Evolutionary conservation across 2,113 vertebrate species (phyloP), one percentile per base, ranked within the genome.

Genomic region (Calonectris borealis): DNA sequence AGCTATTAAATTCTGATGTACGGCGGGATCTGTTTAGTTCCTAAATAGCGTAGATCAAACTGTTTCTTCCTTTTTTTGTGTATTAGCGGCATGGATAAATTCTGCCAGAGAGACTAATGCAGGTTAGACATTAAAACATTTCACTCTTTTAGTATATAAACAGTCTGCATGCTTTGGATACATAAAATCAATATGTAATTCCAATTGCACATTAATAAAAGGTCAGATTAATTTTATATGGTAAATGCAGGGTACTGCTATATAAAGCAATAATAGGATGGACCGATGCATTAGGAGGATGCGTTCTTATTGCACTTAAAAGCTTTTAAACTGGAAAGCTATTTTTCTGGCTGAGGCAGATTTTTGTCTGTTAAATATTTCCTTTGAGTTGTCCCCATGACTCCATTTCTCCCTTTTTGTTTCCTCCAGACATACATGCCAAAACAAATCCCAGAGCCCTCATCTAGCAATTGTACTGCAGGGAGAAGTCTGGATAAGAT

Each of bases 301-400:
- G 40, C 6, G 1, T 83, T 89, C 46, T 84, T 85, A 71, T 19
- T 91, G 54, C 24, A 24, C 38, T 58, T 93, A 69, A 72, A 85
- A 94, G 49, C 81, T 94, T 94, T 83, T 79, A 88, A 84, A 86
- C 19, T 65, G 36, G 72, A 92, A 91, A 58, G 21, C 40, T 73
- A 5, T 87, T 87, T 82, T 92, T 85, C 54, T 85, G 12, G 6
- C 52, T 65, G 77, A 80, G 44, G 54, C 78, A 69, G 73, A 69
- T 61, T 94, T 91, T 65, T 90, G 54, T 57, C 82, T 83, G 36
- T 94, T 91, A 89, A 91, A 76, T 94, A 61, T 79, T 94, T 94
- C 65, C 73, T 76, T 79, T 36, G 34, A 82, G 57, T 87, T 93
- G 36, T 85, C 73, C 57, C 57, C 27, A n/a, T 90, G 66, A 65